A percentile compares a stretch with the other conserved stretches of the same genome.
Evolutionary conservation across 2,797 vertebrate genomes (phyloP).

Genomic region (Urosaurus nigricauda): DNA sequence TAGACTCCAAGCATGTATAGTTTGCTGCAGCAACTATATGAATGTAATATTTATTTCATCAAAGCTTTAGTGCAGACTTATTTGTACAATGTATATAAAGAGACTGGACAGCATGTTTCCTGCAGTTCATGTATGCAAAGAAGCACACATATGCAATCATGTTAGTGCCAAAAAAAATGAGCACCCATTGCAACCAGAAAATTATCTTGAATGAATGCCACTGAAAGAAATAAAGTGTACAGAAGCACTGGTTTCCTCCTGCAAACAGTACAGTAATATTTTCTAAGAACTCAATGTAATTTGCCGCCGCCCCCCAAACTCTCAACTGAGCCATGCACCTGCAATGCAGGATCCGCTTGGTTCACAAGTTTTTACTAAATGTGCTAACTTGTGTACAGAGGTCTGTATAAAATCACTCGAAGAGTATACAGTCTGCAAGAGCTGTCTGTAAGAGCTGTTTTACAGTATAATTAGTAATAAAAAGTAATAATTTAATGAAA

Average conservation of each 20-base stretch:
- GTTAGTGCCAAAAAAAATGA: too few relatives aligned
- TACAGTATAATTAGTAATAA: too few relatives aligned
- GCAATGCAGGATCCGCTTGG: not conserved
- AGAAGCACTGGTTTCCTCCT: not conserved
- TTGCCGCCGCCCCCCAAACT: too few relatives aligned
- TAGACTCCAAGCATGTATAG: not conserved
- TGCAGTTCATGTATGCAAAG: too few relatives aligned
- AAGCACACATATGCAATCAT: too few relatives aligned
- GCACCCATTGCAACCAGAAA: not conserved
- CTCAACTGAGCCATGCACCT: too few relatives aligned
- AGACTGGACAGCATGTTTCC: too few relatives aligned
- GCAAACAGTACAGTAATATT: not conserved
- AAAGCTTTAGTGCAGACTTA: not conserved
- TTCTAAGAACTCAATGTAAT: not conserved
- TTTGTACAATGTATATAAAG: not conserved
- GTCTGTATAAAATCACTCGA: not conserved
- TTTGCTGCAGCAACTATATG: slow-evolving; percentile 16
- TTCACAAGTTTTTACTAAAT: not conserved
- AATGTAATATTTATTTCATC: slow-evolving; percentile 9
- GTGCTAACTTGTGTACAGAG: not conserved
- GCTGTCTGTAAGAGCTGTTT: too few relatives aligned
- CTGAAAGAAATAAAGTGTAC: not conserved
- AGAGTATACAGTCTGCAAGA: too few relatives aligned
- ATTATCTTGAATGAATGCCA: not conserved
- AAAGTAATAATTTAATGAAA: not conserved